Base-by-base conservation (phyloP, 2,797 vertebrate species). In the Enteromius mattozi region DNA sequence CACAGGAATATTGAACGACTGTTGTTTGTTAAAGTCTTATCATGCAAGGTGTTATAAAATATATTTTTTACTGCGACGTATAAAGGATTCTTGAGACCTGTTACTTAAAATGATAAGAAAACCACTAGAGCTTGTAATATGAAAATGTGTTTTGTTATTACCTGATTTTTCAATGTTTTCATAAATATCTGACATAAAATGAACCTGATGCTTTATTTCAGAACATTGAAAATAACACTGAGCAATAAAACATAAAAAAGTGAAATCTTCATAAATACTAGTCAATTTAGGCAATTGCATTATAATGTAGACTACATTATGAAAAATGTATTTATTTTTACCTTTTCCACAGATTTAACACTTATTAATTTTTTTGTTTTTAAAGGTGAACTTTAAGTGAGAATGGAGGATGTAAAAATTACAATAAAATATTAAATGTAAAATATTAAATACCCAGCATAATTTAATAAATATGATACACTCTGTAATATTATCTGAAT, bases 21-120 rank as follows among this genome's bases (percentile, higher is more conserved):
- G 40, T 24, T 56, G 78, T 80, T 80, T 69, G 79, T 42, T 7
- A 0, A 56, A 59, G 47, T 30, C 78, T 69, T 69, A 51, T 33
- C 47, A 49, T 68, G 2, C 47, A 51, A 40, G 16, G 16, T 24
- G 35, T 70, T 42, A 24, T 40, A 13, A 37, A 37, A 66, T 13
- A 33, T 4, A 5, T 14, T 35, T 30, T 65, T 16, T 51, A 75
- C 12, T 13, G 27, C 21, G 45, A 16, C 10, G 27, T 40, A 37
- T 40, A 37, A 68, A 9, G 37, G 65, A 68, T 68, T 68, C 35
- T 37, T 40, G 35, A 69, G 35, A 69, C 19, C 19, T 69, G 10
- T 12, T 37, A 12, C 3, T 37, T 19, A 35, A 66, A 35, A 66
- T 35, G 16, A 35, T 66, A 35, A 35, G 63, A 66, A 9, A 17